phyloP scores from a whole-genome alignment of 2,888 invertebrate genomes.

The Cerastis rubricosa region DNA sequence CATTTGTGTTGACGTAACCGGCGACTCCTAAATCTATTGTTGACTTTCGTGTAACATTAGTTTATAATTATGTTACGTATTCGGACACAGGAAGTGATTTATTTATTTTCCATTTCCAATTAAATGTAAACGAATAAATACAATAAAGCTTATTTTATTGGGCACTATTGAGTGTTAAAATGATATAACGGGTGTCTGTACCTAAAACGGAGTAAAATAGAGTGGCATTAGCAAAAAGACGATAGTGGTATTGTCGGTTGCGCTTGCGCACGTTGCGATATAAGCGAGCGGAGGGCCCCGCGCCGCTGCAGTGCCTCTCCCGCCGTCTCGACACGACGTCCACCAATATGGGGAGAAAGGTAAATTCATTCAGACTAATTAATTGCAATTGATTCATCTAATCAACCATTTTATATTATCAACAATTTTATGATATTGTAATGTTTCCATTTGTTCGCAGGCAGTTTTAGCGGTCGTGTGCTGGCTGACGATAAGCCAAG shows the following conservation, averaged over 20 bases:
- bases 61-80: slow-evolving; percentile 65
- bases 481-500: slow-evolving; percentile 77
- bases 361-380: slow-evolving; percentile 70
- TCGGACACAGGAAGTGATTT: slow-evolving; percentile 72
- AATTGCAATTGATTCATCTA: slow-evolving; percentile 15
- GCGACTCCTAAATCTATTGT: slow-evolving; percentile 63
- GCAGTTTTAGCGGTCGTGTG: slow-evolving; percentile 77
- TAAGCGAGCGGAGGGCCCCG: slow-evolving; percentile 78
- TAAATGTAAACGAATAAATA: slow-evolving; percentile 67
- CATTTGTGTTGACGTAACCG: slow-evolving; percentile 71
- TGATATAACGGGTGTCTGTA: slow-evolving; percentile 76
- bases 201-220: slow-evolving; percentile 62
- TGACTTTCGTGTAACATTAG: slow-evolving; percentile 57
- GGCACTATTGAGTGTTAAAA: slow-evolving; percentile 51
- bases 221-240: slow-evolving; percentile 70
- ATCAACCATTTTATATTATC: not conserved
- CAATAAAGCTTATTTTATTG: slow-evolving; percentile 61
- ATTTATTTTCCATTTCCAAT: slow-evolving; percentile 69
- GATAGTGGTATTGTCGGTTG: slow-evolving; percentile 62
- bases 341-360: slow-evolving; percentile 85
- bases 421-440: slow-evolving; percentile 16
- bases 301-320: slow-evolving; percentile 83
- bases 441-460: slow-evolving; percentile 75
- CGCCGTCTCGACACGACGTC: slow-evolving; percentile 79
- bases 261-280: slow-evolving; percentile 76